Conservation (phyloP, 2,113 vertebrate species). For the Cathartes aura region DNA sequence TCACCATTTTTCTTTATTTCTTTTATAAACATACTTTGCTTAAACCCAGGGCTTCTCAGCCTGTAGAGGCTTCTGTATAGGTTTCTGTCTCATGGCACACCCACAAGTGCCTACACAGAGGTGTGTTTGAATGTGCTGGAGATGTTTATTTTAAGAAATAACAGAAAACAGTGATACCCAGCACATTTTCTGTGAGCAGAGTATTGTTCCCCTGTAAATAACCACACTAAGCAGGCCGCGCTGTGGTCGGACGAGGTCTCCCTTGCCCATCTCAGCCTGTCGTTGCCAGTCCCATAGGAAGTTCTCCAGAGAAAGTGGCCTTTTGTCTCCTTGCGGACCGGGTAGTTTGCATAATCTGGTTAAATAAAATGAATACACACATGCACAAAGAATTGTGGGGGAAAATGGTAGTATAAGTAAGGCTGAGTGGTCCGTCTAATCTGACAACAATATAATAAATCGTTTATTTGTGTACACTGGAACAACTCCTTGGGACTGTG, state of each 20-base stretch:
- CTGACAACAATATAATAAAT: conserved; percentile 69
- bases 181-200: neutral
- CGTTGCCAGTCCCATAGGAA: neutral
- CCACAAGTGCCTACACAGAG: neutral
- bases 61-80: neutral
- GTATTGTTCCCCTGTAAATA: neutral
- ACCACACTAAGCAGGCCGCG: neutral
- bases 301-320: conserved; percentile 19
- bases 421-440: conserved; percentile 54
- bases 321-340: neutral
- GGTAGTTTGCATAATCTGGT: conserved; percentile 63
- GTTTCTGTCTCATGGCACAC: neutral
- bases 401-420: neutral
- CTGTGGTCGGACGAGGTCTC: neutral
- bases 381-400: neutral
- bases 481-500: conserved; percentile 57
- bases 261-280: neutral
- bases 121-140: neutral
- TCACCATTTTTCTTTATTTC: neutral
- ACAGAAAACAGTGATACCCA: neutral
- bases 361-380: conserved; percentile 45
- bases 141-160: neutral
- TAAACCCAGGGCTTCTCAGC: neutral
- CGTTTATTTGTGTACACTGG: conserved; percentile 53
- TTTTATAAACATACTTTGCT: neutral